Evolutionary conservation across 2,113 vertebrate genomes (phyloP).

Genomic region (Physeter macrocephalus): DNA sequence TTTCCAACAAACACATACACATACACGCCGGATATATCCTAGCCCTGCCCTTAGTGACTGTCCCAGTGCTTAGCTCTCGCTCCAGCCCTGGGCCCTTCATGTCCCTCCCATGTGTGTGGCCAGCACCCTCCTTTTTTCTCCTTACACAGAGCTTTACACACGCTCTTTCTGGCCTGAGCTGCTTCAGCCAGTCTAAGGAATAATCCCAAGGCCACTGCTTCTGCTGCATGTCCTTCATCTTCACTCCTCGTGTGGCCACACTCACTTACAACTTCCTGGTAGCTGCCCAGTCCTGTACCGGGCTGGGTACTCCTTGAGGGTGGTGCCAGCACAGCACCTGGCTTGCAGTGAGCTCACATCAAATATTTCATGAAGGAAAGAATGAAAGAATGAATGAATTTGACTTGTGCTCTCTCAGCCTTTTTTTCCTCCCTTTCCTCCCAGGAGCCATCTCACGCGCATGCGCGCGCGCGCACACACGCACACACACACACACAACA

Average conservation of each 20-base stretch:
- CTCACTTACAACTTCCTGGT: not conserved
- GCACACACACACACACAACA: not conserved
- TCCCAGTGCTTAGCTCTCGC: not conserved
- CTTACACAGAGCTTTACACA: not conserved
- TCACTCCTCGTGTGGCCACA: not conserved
- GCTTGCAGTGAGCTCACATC: not conserved
- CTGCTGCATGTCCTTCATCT: not conserved
- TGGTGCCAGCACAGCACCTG: rapidly evolving
- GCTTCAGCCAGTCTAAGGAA: not conserved
- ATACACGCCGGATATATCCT: not conserved
- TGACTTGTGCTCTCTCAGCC: not conserved
- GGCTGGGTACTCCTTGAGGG: rapidly evolving
- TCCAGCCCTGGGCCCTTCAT: not conserved
- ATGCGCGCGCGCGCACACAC: not conserved
- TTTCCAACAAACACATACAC: not conserved
- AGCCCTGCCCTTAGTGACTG: not conserved
- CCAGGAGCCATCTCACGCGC: not conserved
- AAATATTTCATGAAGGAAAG: not conserved
- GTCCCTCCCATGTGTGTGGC: not conserved
- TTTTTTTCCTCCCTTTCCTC: not conserved
- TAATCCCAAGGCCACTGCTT: not conserved
- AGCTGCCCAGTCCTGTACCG: rapidly evolving
- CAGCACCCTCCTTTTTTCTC: not conserved
- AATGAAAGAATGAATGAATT: not conserved
- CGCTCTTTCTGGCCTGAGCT: not conserved